phyloP scores from a whole-genome alignment of 2,797 vertebrate species.

The Hirundo rustica region DNA sequence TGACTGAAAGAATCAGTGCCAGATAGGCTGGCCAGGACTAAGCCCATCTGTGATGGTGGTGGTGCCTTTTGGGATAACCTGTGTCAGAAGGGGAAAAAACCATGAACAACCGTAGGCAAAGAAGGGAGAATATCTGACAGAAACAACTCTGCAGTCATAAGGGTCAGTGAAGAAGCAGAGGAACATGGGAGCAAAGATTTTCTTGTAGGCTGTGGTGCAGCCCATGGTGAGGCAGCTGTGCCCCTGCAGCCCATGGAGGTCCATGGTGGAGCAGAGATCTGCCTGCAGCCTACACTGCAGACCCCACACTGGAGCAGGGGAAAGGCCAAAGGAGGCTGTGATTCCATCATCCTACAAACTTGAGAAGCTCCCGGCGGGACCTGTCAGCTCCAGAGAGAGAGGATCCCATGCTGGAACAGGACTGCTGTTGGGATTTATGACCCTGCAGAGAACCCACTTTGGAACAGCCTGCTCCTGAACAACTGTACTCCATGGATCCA shows the following conservation, averaged over 20 bases:
- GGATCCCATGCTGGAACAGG: not conserved
- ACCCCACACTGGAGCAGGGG: not conserved
- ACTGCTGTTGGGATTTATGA: not conserved
- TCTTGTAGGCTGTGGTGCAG: not conserved
- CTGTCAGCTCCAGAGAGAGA: accelerated
- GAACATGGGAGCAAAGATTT: not conserved
- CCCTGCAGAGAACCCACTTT: accelerated
- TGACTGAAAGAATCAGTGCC: not conserved
- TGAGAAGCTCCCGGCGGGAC: not conserved
- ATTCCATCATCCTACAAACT: not conserved
- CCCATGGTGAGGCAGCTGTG: not conserved
- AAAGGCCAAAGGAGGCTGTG: not conserved
- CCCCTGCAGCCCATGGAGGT: not conserved
- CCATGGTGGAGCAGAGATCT: not conserved
- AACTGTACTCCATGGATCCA: not conserved
- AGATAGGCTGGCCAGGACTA: not conserved
- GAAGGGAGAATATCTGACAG: not conserved
- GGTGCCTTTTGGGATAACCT: not conserved
- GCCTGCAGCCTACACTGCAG: not conserved
- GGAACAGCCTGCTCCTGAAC: not conserved
- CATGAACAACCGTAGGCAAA: not conserved
- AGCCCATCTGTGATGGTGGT: accelerated
- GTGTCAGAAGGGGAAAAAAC: not conserved
- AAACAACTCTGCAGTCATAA: not conserved
- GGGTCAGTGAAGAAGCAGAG: not conserved